Base-by-base conservation (phyloP, 2,113 vertebrate genomes). In the Callospermophilus lateralis region DNA sequence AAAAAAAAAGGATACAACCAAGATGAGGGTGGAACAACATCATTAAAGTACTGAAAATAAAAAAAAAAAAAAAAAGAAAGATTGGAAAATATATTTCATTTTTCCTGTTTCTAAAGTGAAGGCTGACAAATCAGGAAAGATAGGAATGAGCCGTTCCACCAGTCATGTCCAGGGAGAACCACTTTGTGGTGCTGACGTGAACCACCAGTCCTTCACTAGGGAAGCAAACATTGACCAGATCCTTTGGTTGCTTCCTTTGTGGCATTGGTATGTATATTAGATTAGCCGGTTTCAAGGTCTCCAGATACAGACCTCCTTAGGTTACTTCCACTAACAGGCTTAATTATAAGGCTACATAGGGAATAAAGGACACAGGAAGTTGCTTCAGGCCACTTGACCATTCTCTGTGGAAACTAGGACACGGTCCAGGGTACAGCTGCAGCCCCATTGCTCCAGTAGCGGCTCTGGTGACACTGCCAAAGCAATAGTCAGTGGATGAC, bases 51-150 rank as follows among this genome's bases (percentile, higher is more conserved):
- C 26, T 78, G 65, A n/a, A 78, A 87, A 53, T 68, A 76, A 93
- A 96, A 80, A 86, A 94, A 92, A 96, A 90, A 94, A 79, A 8
- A 39, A n/a, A 4, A 53, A 53, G n/a, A n/a, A n/a, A n/a, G 22
- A 22, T 8, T 12, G 15, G 22, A 4, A 32, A 68, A 53, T 68
- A 2, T 58, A 70, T 37, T 77, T 94, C 28, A 34, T 17, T 58
- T 90, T 68, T 32, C 19, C 34, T 53, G 12, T 77, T 84, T 90
- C 72, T 94, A 78, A 84, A 77, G 32, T 26, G 6, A 37, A 84
- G 24, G 4, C 26, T 76, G 17, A 39, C 30, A 84, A 90, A 77
- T 8, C 79, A 84, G 24, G 48, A 84, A 58, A 58, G 20, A 37
- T n/a, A 68, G n/a, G 78, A 76, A 68, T 16, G 37, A 84, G 19